Conservation (phyloP, 2,888 invertebrate genomes). For the Drosophila putrida region DNA sequence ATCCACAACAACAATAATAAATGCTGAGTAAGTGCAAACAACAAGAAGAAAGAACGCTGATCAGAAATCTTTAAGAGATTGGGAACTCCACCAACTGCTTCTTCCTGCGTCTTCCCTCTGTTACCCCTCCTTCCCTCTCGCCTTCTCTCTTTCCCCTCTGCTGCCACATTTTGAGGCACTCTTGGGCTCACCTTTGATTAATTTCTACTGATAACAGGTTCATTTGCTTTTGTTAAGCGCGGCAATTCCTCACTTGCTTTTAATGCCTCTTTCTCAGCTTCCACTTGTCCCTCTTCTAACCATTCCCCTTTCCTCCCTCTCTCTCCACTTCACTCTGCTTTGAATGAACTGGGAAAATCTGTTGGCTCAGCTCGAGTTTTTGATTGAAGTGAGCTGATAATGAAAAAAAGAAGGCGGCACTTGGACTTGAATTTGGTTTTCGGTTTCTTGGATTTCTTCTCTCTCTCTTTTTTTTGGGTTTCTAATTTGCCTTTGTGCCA, state of each 20-base stretch:
- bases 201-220: slow-evolving; percentile 81
- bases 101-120: not conserved
- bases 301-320: not conserved
- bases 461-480: not conserved
- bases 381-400: slow-evolving; percentile 73
- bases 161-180: slow-evolving; percentile 9
- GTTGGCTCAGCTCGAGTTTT: slow-evolving; percentile 32
- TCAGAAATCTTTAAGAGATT: slow-evolving; percentile 22
- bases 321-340: not conserved
- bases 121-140: not conserved
- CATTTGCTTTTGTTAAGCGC: slow-evolving; percentile 79
- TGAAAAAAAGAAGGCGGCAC: slow-evolving; percentile 15
- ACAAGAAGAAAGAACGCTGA: slow-evolving; percentile 17
- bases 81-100: slow-evolving; percentile 8
- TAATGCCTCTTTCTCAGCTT: slow-evolving; percentile 23
- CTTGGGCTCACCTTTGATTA: slow-evolving; percentile 66
- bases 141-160: not conserved
- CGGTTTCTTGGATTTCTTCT: not conserved
- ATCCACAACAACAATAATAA: slow-evolving; percentile 36
- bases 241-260: slow-evolving; percentile 72
- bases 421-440: slow-evolving; percentile 9
- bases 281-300: not conserved
- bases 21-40: slow-evolving; percentile 79
- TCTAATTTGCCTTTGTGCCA: slow-evolving; percentile 14
- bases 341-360: slow-evolving; percentile 40